These are phyloP conservation scores for Orcinus orca DNA, from an alignment of 2,113 vertebrate species.

Conservation along the genomic window DNA sequence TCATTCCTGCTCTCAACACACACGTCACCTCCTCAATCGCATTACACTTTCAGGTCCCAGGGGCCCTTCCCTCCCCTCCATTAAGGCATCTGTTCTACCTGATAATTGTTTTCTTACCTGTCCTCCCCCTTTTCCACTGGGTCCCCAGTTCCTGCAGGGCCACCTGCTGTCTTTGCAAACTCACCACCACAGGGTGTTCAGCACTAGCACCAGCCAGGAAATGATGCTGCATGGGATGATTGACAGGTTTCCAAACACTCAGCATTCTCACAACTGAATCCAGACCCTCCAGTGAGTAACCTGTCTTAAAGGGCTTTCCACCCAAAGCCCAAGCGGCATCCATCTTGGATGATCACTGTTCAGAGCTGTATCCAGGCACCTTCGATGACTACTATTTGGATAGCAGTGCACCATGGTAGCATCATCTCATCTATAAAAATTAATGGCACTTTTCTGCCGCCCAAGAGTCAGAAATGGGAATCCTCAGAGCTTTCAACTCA, in stretches of 20 bases:
- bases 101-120: rapidly evolving
- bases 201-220: background rate
- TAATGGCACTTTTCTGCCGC: rapidly evolving
- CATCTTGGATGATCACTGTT: rapidly evolving
- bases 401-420: rapidly evolving
- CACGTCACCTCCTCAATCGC: rapidly evolving
- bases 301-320: rapidly evolving
- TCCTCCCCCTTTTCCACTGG: background rate
- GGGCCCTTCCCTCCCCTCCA: background rate
- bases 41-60: background rate
- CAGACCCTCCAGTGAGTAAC: background rate
- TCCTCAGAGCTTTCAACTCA: background rate
- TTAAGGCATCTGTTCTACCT: rapidly evolving
- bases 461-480: rapidly evolving
- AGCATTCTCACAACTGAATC: background rate
- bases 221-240: rapidly evolving
- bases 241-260: too few relatives aligned
- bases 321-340: rapidly evolving
- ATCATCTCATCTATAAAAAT: rapidly evolving
- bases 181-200: rapidly evolving
- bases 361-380: rapidly evolving
- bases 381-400: too few relatives aligned
- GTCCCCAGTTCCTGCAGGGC: background rate
- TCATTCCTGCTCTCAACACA: background rate
- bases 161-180: too few relatives aligned